Base-by-base conservation (phyloP, 92 coral and sea anemone genomes). In the Epizoanthus fatuus region DNA sequence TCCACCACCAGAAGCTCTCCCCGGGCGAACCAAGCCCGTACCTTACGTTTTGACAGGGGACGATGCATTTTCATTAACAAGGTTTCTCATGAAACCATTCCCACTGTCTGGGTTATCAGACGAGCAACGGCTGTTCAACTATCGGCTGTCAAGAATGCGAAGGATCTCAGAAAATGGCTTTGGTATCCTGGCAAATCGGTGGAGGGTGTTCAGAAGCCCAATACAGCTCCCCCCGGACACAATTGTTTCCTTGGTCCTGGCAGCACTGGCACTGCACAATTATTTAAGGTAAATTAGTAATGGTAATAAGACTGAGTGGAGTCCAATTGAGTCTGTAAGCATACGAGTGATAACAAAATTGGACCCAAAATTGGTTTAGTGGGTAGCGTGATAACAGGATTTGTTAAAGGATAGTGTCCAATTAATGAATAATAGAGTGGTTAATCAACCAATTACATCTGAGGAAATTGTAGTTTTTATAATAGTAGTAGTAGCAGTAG, bases 21-120 rank as follows among this genome's bases (percentile, higher is more conserved):
- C 89, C 0, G 79, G 75, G 17, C 83, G 92, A 63, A 39, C 59
- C 49, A 71, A 76, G 82, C 89, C 88, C 53, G 80, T 92, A 19
- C 93, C 89, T 2, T 89, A 75, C 73, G 86, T 85, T 5, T 75
- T 92, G 73, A 92, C 95, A 66, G 95, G 95, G 56, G 88, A 92
- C 75, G 87, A 92, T 89, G 96, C 93, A 39, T 92, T 92, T 92
- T 90, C 72, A 15, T 20, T 88, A 39, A 84, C 89, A 35, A 80
- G 86, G 3, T 91, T 44, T 17, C 38, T 88, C 56, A 91, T 88
- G 88, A 91, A 91, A 59, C 88, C 87, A 12, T 91, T 79, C 58
- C 82, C 87, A 29, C 85, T 58, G 40, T 63, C 74, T 59, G 84
- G 84, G 29, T 82, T 88, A 75, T 39, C 72, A 44, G 54, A 62